Evolutionary conservation across 1,140 invertebrate genomes (phyloP), one percentile per base, ranked within the genome.

Genomic region (Halotydeus destructor): DNA sequence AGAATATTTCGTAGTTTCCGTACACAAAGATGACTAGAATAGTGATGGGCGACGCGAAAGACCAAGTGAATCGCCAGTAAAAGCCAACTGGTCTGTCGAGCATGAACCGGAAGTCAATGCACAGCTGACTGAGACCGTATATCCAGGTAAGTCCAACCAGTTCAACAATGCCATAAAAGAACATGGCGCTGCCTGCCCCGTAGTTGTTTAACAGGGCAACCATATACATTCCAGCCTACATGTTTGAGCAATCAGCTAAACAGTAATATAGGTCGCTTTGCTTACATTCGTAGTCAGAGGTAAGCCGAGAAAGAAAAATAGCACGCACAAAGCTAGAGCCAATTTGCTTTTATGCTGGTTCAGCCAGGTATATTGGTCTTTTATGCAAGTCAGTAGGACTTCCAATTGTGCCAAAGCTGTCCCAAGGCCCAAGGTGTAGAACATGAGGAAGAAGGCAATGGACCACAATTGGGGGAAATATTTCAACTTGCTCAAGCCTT

Each of bases 401-500:
- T 50, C 52, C 16, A 54, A 40, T 38, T 51, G 45, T 3, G 48
- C 47, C 23, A 54, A 37, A 4, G 45, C 38, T n/a, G 36, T 46
- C 27, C 46, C 46, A n/a, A 48, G 40, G 16, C 46, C 86, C 12
- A 94, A 62, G 0, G 83, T 89, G 54, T 93, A 84, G 4, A 94
- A 68, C 88, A 94, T 94, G 6, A 91, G 63, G 59, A 94, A 93
- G 62, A 93, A 93, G 0, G 91, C 63, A 1, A 91, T 69, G 0
- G 84, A 78, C 86, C 86, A 94, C 52, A 94, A 74, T 27, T 46
- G 36, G 50, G 85, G 85, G 5, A 83, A 78, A 26, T 80, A 80
- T 0, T 83, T 84, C 60, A 93, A 89, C 61, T 93, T 83, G 60
- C 89, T 85, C 48, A 93, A 89, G 1, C 85, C 86, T 61, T 93